Conservation (phyloP, 2,113 vertebrate species). For the Penelope pileata region DNA sequence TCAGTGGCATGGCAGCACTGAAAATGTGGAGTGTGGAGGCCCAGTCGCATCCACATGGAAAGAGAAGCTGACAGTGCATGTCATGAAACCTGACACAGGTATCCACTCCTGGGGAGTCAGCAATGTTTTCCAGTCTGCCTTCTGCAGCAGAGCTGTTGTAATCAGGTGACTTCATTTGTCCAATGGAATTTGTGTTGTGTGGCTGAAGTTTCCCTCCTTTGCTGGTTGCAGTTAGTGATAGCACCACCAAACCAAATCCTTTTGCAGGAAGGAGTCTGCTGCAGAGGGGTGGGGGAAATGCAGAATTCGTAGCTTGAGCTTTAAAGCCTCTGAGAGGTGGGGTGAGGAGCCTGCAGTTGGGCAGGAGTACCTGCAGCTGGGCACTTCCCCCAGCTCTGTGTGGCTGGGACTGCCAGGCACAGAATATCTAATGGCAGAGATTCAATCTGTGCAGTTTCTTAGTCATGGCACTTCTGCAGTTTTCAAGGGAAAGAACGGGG, state of each 20-base stretch:
- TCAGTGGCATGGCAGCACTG: not conserved
- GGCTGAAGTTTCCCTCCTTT: not conserved
- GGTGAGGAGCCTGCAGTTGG: not conserved
- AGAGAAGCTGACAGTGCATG: not conserved
- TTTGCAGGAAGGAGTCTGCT: not conserved
- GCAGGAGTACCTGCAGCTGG: not conserved
- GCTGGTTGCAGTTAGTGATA: not conserved
- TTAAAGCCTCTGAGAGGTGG: not conserved
- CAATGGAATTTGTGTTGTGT: not conserved
- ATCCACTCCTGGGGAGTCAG: not conserved
- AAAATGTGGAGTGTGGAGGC: not conserved
- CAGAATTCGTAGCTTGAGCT: not conserved
- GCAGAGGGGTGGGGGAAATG: too few relatives aligned
- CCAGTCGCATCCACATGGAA: accelerated
- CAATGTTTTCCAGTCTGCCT: not conserved
- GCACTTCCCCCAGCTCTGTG: not conserved
- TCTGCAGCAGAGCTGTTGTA: not conserved
- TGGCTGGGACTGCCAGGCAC: not conserved
- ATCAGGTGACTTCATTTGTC: not conserved
- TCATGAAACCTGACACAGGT: not conserved
- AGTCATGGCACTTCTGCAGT: not conserved
- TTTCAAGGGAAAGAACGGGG: not conserved
- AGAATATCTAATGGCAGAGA: not conserved
- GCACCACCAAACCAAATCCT: not conserved
- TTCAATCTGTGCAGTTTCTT: accelerated